A percentile compares a stretch with the other conserved stretches of the same genome.
Conservation (phyloP, 2,113 vertebrate genomes). For the Percina caprodes region DNA sequence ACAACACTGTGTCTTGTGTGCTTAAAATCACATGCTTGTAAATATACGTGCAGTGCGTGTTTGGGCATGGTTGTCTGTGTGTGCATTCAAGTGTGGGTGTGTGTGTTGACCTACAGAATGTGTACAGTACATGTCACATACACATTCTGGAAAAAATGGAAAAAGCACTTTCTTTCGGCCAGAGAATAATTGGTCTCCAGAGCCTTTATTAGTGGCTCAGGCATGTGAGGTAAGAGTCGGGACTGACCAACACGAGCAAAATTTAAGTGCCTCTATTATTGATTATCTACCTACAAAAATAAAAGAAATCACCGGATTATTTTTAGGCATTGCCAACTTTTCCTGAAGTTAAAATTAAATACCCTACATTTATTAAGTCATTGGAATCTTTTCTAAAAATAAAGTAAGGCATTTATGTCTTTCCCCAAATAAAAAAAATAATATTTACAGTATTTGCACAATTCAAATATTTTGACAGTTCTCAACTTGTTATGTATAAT, state of each 20-base stretch:
- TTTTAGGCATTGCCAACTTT: slow-evolving; percentile 37
- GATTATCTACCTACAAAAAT: slow-evolving; percentile 55
- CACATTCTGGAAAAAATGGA: slow-evolving; percentile 53
- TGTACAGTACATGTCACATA: slow-evolving; percentile 42
- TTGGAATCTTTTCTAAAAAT: slow-evolving; percentile 14
- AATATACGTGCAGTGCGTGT: slow-evolving; percentile 18
- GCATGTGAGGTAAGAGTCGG: slow-evolving; percentile 61
- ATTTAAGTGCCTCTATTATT: slow-evolving; percentile 57
- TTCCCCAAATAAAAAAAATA: background rate
- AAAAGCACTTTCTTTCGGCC: slow-evolving; percentile 65
- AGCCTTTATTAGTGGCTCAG: slow-evolving; percentile 62
- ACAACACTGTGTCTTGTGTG: slow-evolving; percentile 39
- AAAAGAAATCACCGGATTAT: background rate
- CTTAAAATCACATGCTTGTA: slow-evolving; percentile 20
- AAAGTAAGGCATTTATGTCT: background rate
- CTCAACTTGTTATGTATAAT: background rate
- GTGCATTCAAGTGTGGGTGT: slow-evolving; percentile 16
- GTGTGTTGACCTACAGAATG: slow-evolving; percentile 34
- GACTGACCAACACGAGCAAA: slow-evolving; percentile 60
- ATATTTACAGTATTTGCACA: background rate
- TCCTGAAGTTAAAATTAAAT: slow-evolving; percentile 30
- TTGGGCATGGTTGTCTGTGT: slow-evolving; percentile 16
- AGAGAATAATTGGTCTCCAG: slow-evolving; percentile 77
- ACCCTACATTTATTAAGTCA: slow-evolving; percentile 10
- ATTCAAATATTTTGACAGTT: slow-evolving; percentile 23